A percentile compares a stretch with the other conserved stretches of the same genome.
Evolutionary conservation across 2,797 vertebrate species (phyloP).

Genomic region (Merluccius polli): DNA sequence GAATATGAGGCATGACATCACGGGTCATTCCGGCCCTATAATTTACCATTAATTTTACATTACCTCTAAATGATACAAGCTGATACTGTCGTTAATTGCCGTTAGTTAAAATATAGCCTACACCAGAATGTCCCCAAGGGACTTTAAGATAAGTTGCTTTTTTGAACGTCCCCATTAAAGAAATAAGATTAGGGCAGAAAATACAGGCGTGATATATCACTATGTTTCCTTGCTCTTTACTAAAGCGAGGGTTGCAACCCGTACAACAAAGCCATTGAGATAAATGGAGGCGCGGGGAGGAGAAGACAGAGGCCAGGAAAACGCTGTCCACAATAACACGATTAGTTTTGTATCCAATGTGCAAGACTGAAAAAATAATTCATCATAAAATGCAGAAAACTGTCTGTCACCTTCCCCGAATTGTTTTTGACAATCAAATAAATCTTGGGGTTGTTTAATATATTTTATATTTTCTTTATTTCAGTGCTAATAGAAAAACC

Average conservation of each 20-base stretch:
- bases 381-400: slow-evolving; percentile 94
- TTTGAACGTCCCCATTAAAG: slow-evolving; percentile 95
- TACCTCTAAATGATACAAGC: slow-evolving; percentile 99
- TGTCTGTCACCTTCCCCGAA: slow-evolving; percentile 95
- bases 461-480: slow-evolving; percentile 99
- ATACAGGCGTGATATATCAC: slow-evolving; percentile 97
- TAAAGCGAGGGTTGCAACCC: slow-evolving; percentile 94
- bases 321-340: slow-evolving; percentile 91
- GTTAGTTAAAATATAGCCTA: slow-evolving; percentile 88
- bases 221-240: slow-evolving; percentile 94
- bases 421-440: slow-evolving; percentile 99
- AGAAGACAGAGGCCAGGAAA: slow-evolving; percentile 93
- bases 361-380: slow-evolving; percentile 87
- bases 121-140: slow-evolving; percentile 84
- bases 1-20: slow-evolving; percentile 92
- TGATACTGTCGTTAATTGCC: slow-evolving; percentile 99
- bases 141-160: slow-evolving; percentile 84
- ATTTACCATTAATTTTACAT: slow-evolving; percentile 99
- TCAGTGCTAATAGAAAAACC: slow-evolving; percentile 99
- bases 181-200: slow-evolving; percentile 96
- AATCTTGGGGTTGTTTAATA: slow-evolving; percentile 99
- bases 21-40: slow-evolving; percentile 97
- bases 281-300: slow-evolving; percentile 92
- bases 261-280: slow-evolving; percentile 98
- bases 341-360: slow-evolving; percentile 87